Conservation (phyloP, 2,797 vertebrate species). For the Orestias chungarensis region DNA sequence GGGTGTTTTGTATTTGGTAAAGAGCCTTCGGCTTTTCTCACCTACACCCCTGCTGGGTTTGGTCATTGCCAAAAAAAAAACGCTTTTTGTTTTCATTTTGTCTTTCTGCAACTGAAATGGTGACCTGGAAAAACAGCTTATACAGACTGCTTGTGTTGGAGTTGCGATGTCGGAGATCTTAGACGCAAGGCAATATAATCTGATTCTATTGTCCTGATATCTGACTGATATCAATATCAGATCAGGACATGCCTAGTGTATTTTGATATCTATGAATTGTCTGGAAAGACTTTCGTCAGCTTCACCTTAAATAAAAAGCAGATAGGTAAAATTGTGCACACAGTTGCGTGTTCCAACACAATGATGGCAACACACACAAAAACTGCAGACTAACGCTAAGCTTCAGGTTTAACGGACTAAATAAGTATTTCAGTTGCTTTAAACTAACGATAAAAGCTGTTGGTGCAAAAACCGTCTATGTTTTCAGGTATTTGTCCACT, state of each 20-base stretch:
- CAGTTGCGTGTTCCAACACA: no score
- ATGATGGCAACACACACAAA: no score
- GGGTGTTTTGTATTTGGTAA: not conserved
- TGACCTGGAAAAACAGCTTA: no score
- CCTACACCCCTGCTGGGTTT: not conserved
- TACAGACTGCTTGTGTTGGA: no score
- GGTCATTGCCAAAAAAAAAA: not conserved
- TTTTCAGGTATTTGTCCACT: not conserved
- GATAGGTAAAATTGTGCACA: not conserved
- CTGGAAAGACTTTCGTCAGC: not conserved
- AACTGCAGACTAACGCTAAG: not conserved
- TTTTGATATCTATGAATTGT: no score
- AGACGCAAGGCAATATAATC: no score
- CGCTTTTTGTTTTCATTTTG: not conserved
- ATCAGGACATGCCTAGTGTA: no score
- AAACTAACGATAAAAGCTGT: conserved; percentile 7
- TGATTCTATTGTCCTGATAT: no score
- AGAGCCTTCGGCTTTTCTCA: not conserved
- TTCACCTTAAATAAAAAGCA: not conserved
- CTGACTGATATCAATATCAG: no score
- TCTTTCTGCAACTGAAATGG: no score
- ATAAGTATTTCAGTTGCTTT: not conserved
- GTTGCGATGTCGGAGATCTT: no score
- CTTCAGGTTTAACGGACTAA: not conserved
- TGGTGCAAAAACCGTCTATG: not conserved